Evolutionary conservation across 2,797 vertebrate genomes (phyloP), one percentile per base, ranked within the genome.

Genomic region (Microctenopoma stevenorrisi): DNA sequence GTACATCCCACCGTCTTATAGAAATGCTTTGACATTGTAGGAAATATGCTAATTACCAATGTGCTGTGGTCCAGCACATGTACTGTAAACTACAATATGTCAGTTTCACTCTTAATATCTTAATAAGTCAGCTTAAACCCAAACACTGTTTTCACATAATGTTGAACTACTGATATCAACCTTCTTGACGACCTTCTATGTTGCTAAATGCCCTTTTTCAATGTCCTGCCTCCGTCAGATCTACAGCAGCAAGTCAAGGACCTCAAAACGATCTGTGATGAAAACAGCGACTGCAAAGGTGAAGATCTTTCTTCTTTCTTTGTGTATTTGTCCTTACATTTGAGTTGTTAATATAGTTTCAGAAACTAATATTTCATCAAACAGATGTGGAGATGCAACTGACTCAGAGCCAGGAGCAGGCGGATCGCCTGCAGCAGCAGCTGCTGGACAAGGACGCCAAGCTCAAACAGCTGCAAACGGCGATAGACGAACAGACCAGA

Each of bases 351-450:
- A 14, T 13, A 4, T 3, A 4, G 9, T 13, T 53, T 47, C 37
- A 62, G 0, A 64, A 56, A 9, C 22, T 9, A 63, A 65, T 50
- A 44, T 82, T 68, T 65, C 4, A 51, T 68, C 26, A 25, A 50
- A 58, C 79, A 85, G 84, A 71, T 26, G 0, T 57, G 46, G 18
- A 52, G n/a, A 60, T 5, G 59, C 0, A 84, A 14, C 72, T 84
- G 50, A 54, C 57, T 5, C 63, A 78, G 46, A 65, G 52, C 60
- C 50, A 51, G 7, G 42, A 58, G 18, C 68, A 77, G 14, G 26
- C 12, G 8, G 10, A 57, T 14, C 42, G 4, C 18, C 56, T 47
- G 61, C 56, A 46, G 35, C 14, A 53, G 40, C 55, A 73, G 43
- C 35, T 83, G 59, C 12, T 0, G 13, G 28, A 54, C 8, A 63